Percentiles rank a stretch among this genome's conserved stretches.
Evolutionary conservation across 2,113 vertebrate genomes (phyloP).

Genomic region (Corapipo altera): DNA sequence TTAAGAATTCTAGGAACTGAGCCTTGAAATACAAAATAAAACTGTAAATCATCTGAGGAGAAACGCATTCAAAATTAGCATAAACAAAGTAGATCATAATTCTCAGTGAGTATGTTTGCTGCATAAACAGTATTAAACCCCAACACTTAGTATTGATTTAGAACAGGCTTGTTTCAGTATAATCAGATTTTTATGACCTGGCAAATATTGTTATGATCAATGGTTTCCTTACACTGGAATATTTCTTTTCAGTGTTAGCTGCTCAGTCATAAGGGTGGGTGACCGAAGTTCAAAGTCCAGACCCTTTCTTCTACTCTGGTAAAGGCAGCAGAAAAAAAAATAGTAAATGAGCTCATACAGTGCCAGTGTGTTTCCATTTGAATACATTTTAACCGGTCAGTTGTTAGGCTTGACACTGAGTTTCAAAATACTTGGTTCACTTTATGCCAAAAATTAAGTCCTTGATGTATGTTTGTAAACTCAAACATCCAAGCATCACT

Average conservation of each 20-base stretch:
- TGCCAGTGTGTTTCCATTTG: not conserved
- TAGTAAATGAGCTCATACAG: not conserved
- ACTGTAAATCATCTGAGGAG: not conserved
- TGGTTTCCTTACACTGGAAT: not conserved
- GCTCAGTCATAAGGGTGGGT: not conserved
- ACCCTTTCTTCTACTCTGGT: not conserved
- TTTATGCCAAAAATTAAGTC: not conserved
- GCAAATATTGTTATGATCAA: not conserved
- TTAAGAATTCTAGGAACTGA: slow-evolving; percentile 24
- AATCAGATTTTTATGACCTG: not conserved
- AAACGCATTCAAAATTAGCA: not conserved
- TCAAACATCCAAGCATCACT: not conserved
- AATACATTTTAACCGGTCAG: not conserved
- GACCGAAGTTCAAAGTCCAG: not conserved
- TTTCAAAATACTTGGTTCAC: not conserved
- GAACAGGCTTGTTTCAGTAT: not conserved
- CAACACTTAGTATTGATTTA: not conserved
- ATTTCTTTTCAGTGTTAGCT: not conserved
- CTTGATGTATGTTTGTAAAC: not conserved
- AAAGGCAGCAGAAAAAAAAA: not conserved
- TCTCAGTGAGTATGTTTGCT: not conserved
- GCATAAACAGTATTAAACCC: not conserved
- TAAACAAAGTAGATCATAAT: not conserved
- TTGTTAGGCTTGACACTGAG: not conserved
- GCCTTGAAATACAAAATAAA: not conserved